Conservation (phyloP, 2,113 vertebrate genomes). For the Turnix velox region DNA sequence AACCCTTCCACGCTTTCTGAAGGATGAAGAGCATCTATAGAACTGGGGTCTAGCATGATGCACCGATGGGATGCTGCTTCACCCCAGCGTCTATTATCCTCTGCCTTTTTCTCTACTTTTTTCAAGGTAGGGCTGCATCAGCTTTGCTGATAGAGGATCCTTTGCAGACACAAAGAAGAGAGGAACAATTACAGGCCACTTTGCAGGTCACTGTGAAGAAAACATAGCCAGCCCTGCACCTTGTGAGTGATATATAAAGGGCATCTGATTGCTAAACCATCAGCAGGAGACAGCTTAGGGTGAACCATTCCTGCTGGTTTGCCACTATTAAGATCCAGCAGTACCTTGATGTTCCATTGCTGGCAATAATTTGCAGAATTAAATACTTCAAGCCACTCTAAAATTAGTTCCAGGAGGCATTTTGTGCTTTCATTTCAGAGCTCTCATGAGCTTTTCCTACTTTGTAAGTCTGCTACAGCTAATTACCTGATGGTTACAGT, state of each 20-base stretch:
- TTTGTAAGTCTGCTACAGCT: slow-evolving; percentile 35
- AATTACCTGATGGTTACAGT: slow-evolving; percentile 35
- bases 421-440: slow-evolving; percentile 46
- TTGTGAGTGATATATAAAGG: background rate
- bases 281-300: slow-evolving; percentile 24
- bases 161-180: background rate
- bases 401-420: slow-evolving; percentile 57
- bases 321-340: slow-evolving; percentile 9
- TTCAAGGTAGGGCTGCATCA: background rate
- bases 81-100: background rate
- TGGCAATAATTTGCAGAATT: slow-evolving; percentile 61
- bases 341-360: slow-evolving; percentile 38
- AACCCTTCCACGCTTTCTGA: background rate
- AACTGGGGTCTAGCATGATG: background rate
- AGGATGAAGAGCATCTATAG: background rate
- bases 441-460: slow-evolving; percentile 36
- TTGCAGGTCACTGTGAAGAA: background rate
- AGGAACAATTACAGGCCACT: background rate
- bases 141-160: background rate
- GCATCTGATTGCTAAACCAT: background rate
- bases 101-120: background rate
- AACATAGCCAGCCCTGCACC: background rate
- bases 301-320: slow-evolving; percentile 20
- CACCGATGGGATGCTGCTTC: background rate
- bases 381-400: slow-evolving; percentile 51